Percentiles rank a stretch among this genome's conserved stretches.
Conservation (phyloP, 2,113 vertebrate genomes). For the Axis porcinus region DNA sequence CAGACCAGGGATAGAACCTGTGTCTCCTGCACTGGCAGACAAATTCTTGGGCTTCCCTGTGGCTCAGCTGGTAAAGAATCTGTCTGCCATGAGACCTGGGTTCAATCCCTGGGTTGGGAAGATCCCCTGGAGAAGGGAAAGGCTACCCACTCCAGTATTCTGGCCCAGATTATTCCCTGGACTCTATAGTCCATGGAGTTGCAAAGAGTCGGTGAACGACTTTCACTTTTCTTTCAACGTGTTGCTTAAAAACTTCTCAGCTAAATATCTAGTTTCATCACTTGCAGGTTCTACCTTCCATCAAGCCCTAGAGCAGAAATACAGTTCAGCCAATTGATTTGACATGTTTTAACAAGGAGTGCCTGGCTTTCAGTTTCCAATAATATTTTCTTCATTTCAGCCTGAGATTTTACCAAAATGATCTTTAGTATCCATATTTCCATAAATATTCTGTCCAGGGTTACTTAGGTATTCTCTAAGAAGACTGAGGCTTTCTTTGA, state of each 20-base stretch:
- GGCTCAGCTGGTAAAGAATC: neutral
- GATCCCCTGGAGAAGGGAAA: neutral
- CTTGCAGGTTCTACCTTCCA: neutral
- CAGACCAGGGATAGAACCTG: neutral
- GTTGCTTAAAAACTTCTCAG: neutral
- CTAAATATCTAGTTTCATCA: neutral
- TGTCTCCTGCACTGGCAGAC: neutral
- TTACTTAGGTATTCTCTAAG: neutral
- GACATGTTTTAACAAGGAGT: neutral
- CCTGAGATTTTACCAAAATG: neutral
- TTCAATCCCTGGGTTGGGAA: neutral
- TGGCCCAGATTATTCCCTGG: neutral
- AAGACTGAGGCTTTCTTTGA: neutral
- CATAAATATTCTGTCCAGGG: neutral
- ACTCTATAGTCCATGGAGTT: neutral
- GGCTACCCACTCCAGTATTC: neutral
- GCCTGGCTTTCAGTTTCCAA: neutral
- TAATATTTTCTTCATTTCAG: neutral
- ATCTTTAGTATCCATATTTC: neutral
- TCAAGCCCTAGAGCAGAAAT: neutral
- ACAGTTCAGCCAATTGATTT: neutral
- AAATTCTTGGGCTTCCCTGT: neutral
- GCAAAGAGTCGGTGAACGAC: fast-evolving
- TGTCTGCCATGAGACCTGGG: neutral
- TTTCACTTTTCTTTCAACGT: neutral